A percentile compares a stretch with the other conserved stretches of the same genome.
phyloP scores from a whole-genome alignment of 2,113 vertebrate species.

The Plotosus lineatus region DNA sequence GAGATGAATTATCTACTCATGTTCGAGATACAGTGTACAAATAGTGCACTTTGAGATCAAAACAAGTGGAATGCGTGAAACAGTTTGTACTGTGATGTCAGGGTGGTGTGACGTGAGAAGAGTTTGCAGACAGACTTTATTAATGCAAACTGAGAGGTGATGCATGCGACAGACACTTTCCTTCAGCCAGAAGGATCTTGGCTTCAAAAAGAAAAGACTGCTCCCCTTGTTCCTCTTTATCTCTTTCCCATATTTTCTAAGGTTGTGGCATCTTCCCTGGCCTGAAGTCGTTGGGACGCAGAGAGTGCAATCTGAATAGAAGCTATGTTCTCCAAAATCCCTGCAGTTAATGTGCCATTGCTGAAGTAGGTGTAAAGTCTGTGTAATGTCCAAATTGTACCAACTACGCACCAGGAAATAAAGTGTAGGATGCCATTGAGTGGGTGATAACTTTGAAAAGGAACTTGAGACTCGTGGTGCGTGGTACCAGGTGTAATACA shows the following conservation, averaged over 20 bases:
- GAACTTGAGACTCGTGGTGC: background rate
- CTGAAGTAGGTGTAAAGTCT: constrained; percentile 65
- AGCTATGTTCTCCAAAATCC: constrained; percentile 58
- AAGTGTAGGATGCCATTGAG: constrained; percentile 57
- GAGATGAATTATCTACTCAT: too few relatives aligned
- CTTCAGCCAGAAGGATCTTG: constrained; percentile 51
- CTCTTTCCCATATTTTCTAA: constrained; percentile 8
- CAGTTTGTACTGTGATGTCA: background rate
- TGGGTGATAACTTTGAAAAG: constrained; percentile 2
- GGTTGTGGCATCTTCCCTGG: constrained; percentile 66
- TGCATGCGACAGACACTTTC: constrained; percentile 54
- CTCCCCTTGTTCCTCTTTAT: constrained; percentile 63
- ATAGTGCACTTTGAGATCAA: too few relatives aligned
- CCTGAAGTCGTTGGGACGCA: constrained; percentile 64
- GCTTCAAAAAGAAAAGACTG: constrained; percentile 51
- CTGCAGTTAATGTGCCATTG: constrained; percentile 61
- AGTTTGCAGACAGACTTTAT: background rate
- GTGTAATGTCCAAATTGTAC: constrained; percentile 62
- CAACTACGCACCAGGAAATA: constrained; percentile 64
- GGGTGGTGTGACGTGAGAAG: background rate
- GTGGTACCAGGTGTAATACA: too few relatives aligned
- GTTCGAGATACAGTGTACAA: too few relatives aligned
- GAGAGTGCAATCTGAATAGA: constrained; percentile 58
- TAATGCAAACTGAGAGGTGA: constrained; percentile 56
- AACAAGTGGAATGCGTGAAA: too few relatives aligned